Evolutionary conservation across 2,888 invertebrate genomes (phyloP).

Genomic region (Lycophotia porphyrea): DNA sequence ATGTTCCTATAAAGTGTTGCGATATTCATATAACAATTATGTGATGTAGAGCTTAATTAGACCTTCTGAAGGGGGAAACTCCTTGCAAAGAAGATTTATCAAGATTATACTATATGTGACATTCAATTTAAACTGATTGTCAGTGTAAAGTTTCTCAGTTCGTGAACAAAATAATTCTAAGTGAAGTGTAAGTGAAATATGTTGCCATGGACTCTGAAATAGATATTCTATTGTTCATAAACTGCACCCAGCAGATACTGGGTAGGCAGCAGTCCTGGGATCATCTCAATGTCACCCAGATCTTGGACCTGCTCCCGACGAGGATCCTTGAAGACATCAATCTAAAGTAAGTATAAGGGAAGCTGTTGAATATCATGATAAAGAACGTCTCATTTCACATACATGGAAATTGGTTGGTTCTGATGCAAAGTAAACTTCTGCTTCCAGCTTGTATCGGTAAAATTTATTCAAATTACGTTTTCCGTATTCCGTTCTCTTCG

Average conservation of each 20-base stretch:
- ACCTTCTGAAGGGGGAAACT: not conserved
- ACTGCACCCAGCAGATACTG: constrained; percentile 86
- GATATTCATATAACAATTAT: constrained; percentile 17
- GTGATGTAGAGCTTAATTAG: constrained; percentile 28
- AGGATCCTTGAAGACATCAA: constrained; percentile 84
- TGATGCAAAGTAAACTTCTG: not conserved
- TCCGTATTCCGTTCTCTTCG: not conserved
- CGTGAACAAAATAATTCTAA: constrained; percentile 26
- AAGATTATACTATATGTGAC: constrained; percentile 23
- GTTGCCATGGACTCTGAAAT: constrained; percentile 84
- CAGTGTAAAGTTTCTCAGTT: not conserved
- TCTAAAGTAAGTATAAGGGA: constrained; percentile 80
- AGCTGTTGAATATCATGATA: constrained; percentile 7
- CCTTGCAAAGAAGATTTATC: constrained; percentile 6
- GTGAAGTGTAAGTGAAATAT: constrained; percentile 67
- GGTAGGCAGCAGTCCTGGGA: constrained; percentile 81
- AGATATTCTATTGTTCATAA: constrained; percentile 84
- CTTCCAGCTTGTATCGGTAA: not conserved
- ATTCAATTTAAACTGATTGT: constrained; percentile 19
- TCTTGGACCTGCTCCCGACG: constrained; percentile 82
- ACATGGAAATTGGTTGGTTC: not conserved
- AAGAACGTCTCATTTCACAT: constrained; percentile 9
- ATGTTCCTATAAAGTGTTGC: constrained; percentile 17
- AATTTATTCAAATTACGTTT: constrained; percentile 25
- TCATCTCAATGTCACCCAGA: constrained; percentile 83